Base-by-base conservation (phyloP, 1,140 invertebrate genomes). In the Zaprionus camerounensis region DNA sequence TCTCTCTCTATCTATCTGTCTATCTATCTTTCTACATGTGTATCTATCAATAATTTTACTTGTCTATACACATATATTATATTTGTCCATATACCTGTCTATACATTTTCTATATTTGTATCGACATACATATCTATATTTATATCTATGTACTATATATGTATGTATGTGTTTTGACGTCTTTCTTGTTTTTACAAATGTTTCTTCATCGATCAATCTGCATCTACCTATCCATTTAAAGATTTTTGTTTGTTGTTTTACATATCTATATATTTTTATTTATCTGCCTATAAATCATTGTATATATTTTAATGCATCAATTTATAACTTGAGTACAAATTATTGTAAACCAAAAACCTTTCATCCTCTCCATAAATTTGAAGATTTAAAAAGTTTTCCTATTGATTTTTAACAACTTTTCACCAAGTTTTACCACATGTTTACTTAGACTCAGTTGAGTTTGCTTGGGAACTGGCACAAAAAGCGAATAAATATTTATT, bases 341-440 rank as follows among this genome's bases (percentile, higher is more conserved):
- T 46, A 1, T n/a, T 41, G 38, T 5, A 2, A 41, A n/a, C 13
- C 0, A 41, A n/a, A 41, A 41, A 17, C 41, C n/a, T 46, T 46
- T 46, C 41, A 46, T 46, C 15, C n/a, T 46, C n/a, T 51, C 20
- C 46, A 51, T 51, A 22, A 51, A 51, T 51, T 51, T 51, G 0
- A 20, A 51, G 46, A 51, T 51, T 51, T 51, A 20, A 51, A 24
- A 51, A 51, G 46, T 51, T 51, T 24, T 51, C 20, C 12, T 13
- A 51, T 51, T 51, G 46, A 51, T 51, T 51, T 51, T 20, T 20
- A 24, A 51, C 20, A 51, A 51, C 46, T 51, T 51, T 51, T 51
- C 31, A 11, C 12, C 22, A 46, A 17, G 41, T 44, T 44, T 44
- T 44, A 2, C 15, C 15, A 44, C 41, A 49, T 49, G 20, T 49